Conservation (phyloP, 2,888 invertebrate species). For the Bhutanitis thaidina region DNA sequence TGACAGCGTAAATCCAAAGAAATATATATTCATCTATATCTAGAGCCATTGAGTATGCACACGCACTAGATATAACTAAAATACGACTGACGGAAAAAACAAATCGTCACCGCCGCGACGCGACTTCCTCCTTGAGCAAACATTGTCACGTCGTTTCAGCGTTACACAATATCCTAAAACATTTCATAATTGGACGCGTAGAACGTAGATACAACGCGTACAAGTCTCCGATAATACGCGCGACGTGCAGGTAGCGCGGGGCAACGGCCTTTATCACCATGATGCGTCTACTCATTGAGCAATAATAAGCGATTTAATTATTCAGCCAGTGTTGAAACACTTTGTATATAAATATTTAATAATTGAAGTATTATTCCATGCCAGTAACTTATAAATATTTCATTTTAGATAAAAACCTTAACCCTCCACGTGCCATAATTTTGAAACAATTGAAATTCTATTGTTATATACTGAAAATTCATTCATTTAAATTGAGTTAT, state of each 20-base stretch:
- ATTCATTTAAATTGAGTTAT: too few relatives aligned
- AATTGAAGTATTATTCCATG: too few relatives aligned
- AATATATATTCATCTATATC: too few relatives aligned
- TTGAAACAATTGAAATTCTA: too few relatives aligned
- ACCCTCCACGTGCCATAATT: too few relatives aligned
- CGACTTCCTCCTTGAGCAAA: slow-evolving; percentile 11
- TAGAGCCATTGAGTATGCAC: background rate
- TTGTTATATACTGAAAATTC: too few relatives aligned
- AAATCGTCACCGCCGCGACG: background rate
- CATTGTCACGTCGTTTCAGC: slow-evolving; percentile 14
- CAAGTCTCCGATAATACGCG: slow-evolving; percentile 31
- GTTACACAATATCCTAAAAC: slow-evolving; percentile 35
- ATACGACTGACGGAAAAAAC: slow-evolving; percentile 8
- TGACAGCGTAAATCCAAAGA: too few relatives aligned
- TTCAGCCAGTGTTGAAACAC: slow-evolving; percentile 5
- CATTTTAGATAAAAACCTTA: too few relatives aligned
- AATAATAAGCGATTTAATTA: slow-evolving; percentile 4
- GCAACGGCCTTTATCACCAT: slow-evolving; percentile 31
- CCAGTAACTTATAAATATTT: too few relatives aligned
- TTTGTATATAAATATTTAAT: background rate
- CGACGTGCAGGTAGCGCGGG: slow-evolving; percentile 24
- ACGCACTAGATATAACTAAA: slow-evolving; percentile 3
- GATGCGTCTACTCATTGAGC: slow-evolving; percentile 7
- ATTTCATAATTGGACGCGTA: slow-evolving; percentile 26
- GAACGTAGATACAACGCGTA: slow-evolving; percentile 37